These are phyloP conservation scores for Microctonus aethiopoides DNA, from an alignment of 2,888 invertebrate species.

Conservation along the genomic window DNA sequence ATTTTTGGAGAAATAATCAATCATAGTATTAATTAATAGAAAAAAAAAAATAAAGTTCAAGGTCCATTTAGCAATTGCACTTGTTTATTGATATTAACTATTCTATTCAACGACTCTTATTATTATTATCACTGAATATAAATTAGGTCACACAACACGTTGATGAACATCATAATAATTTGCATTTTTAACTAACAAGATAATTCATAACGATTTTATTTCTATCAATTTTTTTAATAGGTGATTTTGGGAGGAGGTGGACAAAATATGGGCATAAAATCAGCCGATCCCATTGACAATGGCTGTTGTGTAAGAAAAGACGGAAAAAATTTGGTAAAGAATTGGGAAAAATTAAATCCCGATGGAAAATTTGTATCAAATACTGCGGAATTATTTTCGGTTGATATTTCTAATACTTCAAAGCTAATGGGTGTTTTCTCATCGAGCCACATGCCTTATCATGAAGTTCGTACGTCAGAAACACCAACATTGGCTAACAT, in stretches of 20 bases:
- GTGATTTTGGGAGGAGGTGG: conserved; percentile 75
- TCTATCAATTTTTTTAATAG: conserved; percentile 49
- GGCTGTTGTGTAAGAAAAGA: conserved; percentile 69
- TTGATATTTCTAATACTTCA: conserved; percentile 66
- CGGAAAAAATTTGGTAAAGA: conserved; percentile 70
- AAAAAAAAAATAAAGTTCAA: background rate
- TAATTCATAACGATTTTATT: too few species aligned
- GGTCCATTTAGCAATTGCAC: too few species aligned
- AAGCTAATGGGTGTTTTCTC: conserved; percentile 71
- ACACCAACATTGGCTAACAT: conserved; percentile 72
- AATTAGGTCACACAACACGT: conserved; percentile 5
- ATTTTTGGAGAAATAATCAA: too few species aligned
- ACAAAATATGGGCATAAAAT: conserved; percentile 65
- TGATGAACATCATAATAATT: too few species aligned
- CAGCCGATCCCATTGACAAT: conserved; percentile 43
- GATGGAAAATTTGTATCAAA: conserved; percentile 64
- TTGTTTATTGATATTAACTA: background rate
- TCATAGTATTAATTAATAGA: background rate
- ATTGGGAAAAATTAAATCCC: conserved; percentile 69
- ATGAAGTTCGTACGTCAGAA: conserved; percentile 66
- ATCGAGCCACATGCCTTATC: conserved; percentile 71
- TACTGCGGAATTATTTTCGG: conserved; percentile 62
- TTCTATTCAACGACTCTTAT: background rate
- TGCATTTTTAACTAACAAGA: too few species aligned
- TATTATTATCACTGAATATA: conserved; percentile 15